Evolutionary conservation across 2,888 invertebrate genomes (phyloP).

Genomic region (Myopa testacea): DNA sequence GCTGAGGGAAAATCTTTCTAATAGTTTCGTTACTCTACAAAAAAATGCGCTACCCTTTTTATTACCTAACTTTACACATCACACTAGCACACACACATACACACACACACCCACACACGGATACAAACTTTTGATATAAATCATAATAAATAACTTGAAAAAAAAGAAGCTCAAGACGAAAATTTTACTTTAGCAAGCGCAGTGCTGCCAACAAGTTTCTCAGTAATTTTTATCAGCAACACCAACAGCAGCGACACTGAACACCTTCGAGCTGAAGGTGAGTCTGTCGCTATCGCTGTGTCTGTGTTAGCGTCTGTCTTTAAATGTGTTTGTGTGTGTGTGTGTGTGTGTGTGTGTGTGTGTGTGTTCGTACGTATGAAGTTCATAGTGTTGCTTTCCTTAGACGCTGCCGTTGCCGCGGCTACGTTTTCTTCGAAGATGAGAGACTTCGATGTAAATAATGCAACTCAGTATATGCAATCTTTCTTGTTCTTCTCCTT

Average conservation of each 20-base stretch:
- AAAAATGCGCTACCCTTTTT: neutral
- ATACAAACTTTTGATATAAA: slow-evolving; percentile 54
- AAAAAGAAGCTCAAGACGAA: slow-evolving; percentile 59
- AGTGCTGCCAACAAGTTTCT: slow-evolving; percentile 48
- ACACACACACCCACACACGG: slow-evolving; percentile 11
- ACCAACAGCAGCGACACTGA: slow-evolving; percentile 25
- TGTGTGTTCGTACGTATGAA: neutral
- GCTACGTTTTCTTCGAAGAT: neutral
- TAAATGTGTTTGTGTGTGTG: neutral
- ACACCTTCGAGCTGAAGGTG: slow-evolving; percentile 25
- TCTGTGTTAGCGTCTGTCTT: neutral
- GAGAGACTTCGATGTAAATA: neutral
- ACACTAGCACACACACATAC: neutral
- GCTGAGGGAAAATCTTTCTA: slow-evolving; percentile 26
- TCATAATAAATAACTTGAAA: slow-evolving; percentile 63
- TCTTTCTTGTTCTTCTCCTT: slow-evolving; percentile 39
- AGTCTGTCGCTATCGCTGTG: neutral
- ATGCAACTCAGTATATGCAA: slow-evolving; percentile 22
- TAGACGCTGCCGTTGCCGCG: neutral
- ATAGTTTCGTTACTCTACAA: slow-evolving; percentile 15
- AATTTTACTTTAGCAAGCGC: slow-evolving; percentile 45
- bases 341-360: neutral
- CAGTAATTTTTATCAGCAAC: slow-evolving; percentile 49
- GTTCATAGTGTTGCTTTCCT: neutral
- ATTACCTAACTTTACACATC: neutral